Evolutionary conservation across 2,888 invertebrate genomes (phyloP).

Genomic region (Spialia ferax): DNA sequence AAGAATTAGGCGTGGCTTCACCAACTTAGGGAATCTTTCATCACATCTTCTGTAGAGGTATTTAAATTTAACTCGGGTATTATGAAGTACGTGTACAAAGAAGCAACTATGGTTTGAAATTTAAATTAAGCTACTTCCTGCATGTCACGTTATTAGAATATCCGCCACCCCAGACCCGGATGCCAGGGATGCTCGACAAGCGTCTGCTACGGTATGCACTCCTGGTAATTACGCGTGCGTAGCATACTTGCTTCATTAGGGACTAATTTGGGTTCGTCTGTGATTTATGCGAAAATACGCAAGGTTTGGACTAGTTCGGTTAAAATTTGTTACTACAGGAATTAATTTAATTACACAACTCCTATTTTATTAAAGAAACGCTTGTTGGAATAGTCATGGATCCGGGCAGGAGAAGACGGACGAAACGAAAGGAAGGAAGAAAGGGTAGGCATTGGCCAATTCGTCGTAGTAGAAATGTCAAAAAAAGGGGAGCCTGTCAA

Average conservation of each 20-base stretch:
- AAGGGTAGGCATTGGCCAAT: too few species aligned
- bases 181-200: slow-evolving; percentile 61
- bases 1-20: too few species aligned
- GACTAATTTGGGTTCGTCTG: slow-evolving; percentile 62
- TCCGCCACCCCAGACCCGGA: slow-evolving; percentile 57
- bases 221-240: slow-evolving; percentile 71
- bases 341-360: too few species aligned
- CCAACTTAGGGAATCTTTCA: too few species aligned
- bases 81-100: not conserved
- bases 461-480: too few species aligned
- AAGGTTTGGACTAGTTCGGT: not conserved
- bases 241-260: slow-evolving; percentile 49
- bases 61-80: not conserved
- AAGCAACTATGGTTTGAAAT: not conserved
- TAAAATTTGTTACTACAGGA: not conserved
- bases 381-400: too few species aligned
- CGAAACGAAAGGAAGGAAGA: too few species aligned
- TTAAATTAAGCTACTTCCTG: not conserved
- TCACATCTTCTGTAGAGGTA: too few species aligned
- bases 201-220: slow-evolving; percentile 65
- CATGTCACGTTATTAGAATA: not conserved
- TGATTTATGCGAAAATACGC: slow-evolving; percentile 22
- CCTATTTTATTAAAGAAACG: too few species aligned
- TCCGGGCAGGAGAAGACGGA: too few species aligned
- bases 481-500: too few species aligned